Conservation (phyloP, 2,888 invertebrate genomes). For the Erannis defoliaria region DNA sequence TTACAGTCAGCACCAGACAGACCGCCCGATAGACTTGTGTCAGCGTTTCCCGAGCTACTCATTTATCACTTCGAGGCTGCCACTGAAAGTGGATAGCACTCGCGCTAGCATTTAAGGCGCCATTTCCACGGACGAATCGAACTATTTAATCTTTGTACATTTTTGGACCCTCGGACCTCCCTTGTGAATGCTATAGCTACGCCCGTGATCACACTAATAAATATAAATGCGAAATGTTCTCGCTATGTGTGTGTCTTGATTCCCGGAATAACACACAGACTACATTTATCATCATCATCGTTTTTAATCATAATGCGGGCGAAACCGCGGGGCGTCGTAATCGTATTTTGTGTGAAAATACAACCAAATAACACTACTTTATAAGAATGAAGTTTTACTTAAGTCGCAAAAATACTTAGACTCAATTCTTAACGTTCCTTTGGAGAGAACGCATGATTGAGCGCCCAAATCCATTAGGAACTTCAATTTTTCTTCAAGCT, state of each 20-base stretch:
- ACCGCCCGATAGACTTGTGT: slow-evolving; percentile 53
- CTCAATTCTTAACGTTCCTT: slow-evolving; percentile 4
- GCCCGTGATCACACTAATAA: no score
- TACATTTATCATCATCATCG: no score
- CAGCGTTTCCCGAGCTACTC: slow-evolving; percentile 43
- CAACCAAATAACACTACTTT: slow-evolving; percentile 1
- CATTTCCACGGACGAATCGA: neutral
- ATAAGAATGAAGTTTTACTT: slow-evolving; percentile 9
- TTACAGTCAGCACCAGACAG: slow-evolving; percentile 63
- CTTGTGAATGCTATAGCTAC: no score
- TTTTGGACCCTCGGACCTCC: no score
- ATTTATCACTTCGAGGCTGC: slow-evolving; percentile 43
- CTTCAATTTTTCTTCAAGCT: slow-evolving; percentile 31
- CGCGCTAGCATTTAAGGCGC: neutral
- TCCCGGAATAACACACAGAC: no score
- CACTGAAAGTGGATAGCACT: slow-evolving; percentile 29
- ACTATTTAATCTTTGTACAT: neutral
- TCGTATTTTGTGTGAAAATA: neutral
- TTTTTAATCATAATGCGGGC: no score
- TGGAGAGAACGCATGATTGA: slow-evolving; percentile 41
- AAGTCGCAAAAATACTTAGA: slow-evolving; percentile 11
- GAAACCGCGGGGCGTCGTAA: neutral
- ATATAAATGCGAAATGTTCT: no score
- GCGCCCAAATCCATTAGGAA: slow-evolving; percentile 41
- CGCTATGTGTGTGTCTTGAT: no score